Base-by-base conservation (phyloP, 1,140 invertebrate genomes). In the Hermatobates lingyangjiaoensis region DNA sequence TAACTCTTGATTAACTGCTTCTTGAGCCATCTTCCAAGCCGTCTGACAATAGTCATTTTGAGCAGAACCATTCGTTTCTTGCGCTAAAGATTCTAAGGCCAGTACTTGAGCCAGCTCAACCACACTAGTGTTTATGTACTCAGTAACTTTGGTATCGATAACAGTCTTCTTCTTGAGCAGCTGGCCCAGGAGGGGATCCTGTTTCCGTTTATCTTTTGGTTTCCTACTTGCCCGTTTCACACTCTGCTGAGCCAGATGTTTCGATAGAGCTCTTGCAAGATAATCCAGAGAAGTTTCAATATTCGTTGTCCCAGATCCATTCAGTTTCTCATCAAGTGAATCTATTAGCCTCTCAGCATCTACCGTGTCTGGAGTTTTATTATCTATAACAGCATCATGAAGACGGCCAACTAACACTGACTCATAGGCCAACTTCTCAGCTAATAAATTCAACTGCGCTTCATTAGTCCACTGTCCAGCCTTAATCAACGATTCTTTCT, bases 371-470 rank as follows among this genome's bases (percentile, higher is more conserved):
- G 44, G 56, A 61, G 26, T 66, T 59, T 40, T 60, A 21, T 46
- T 53, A 44, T 47, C 54, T 23, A 61, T 59, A 40, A 76, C 62
- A 40, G 74, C 74, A 57, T 72, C 71, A 56, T 74, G 74, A 28
- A 80, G 70, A 55, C 74, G 69, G 24, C 69, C 68, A 28, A 83
- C 66, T 45, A 83, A 66, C 20, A 83, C 73, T 30, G 77, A 77
- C 66, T 86, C 81, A 60, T 78, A 84, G 0, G 82, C 80, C 23
- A 85, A 66, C 57, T 82, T 79, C 61, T 84, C 81, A 1, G 81
- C 80, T 52, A 84, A 63, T 46, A 84, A 68, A 58, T 79, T 74
- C 51, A 80, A 63, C 58, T 75, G 78, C 45, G 76, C 74, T 54
- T 75, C 69, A 34, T 73, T 71, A 49, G 79, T 76, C 51, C 81